A percentile compares a stretch with the other conserved stretches of the same genome.
Conservation (phyloP, 1,140 invertebrate species). For the Drosophila trapezifrons region DNA sequence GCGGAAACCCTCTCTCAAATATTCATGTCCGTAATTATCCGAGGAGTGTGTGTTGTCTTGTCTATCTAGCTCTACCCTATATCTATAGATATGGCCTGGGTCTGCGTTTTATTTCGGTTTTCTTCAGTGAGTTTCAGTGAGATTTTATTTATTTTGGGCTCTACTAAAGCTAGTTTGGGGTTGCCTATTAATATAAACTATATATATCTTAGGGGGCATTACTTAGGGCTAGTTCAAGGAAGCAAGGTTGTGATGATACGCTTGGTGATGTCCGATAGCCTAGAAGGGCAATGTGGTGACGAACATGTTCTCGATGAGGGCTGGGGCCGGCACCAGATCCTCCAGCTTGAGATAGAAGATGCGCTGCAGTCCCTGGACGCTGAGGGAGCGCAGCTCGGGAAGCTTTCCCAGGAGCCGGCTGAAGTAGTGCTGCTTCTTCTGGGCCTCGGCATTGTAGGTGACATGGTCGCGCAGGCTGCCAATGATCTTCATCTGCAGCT, state of each 20-base stretch:
- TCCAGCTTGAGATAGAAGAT: conserved; percentile 97
- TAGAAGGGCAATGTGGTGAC: conserved; percentile 96
- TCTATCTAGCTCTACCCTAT: conserved; percentile 34
- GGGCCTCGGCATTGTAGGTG: conserved; percentile 95
- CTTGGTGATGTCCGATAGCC: conserved; percentile 22
- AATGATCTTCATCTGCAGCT: conserved; percentile 97
- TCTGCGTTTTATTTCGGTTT: conserved; percentile 31
- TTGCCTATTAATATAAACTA: conserved; percentile 18
- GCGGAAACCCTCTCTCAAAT: conserved; percentile 53
- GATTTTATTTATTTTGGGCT: conserved; percentile 20
- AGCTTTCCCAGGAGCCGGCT: conserved; percentile 95
- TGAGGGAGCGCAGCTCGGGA: conserved; percentile 95
- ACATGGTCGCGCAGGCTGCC: conserved; percentile 96
- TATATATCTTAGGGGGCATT: conserved; percentile 27
- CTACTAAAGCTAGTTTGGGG: conserved; percentile 38
- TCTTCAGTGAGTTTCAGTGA: conserved; percentile 23
- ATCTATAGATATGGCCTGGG: conserved; percentile 45
- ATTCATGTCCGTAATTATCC: conserved; percentile 70
- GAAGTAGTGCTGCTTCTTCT: conserved; percentile 95
- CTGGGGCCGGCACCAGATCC: conserved; percentile 95
- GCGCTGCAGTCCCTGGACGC: conserved; percentile 95
- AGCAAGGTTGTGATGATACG: conserved; percentile 49
- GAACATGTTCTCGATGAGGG: conserved; percentile 97
- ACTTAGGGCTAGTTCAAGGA: conserved; percentile 59
- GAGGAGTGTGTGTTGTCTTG: conserved; percentile 14